Evolutionary conservation across 1,140 invertebrate species (phyloP), one percentile per base, ranked within the genome.

Genomic region (Lordiphosa stackelbergi): DNA sequence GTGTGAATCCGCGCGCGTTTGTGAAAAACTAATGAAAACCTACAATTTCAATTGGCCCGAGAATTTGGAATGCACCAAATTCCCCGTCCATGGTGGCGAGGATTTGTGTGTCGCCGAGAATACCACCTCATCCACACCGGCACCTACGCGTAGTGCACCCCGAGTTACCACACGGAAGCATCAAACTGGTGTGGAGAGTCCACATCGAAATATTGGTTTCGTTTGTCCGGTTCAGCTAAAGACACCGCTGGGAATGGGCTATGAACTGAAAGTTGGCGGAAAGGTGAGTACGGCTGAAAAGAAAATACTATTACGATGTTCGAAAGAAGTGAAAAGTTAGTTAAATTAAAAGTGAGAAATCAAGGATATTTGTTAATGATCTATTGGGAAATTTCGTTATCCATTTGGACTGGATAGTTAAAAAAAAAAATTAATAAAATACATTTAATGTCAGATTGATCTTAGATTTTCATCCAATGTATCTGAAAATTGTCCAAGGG

Each of bases 21-120:
- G 98, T 88, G 97, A 98, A 85, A 89, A 89, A 4, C 89, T 98
- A 4, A 98, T 99, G 96, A 93, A 92, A 56, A 93, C 93, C 52
- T 99, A 98, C 89, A 96, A 96, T 7, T 97, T 96, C 77, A 89
- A 91, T 19, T 99, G 98, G 98, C 98, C 98, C 0, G 94, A 96
- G 56, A 92, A 93, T 85, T 90, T 99, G 16, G 93, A 97, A 62
- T 99, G 98, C 87, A 91, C 93, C 16, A 94, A 94, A 78, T 97
- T 98, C 83, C 98, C 98, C 0, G 92, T 93, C 16, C 90, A 91
- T 16, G 90, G 90, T 24, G 89, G 83, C 7, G 88, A 91, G 41
- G 90, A 92, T 11, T 89, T 98, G 34, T 99, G 97, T 88, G 95
- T 98, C 4, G 95, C 95, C 1, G 93, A 96, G 75, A 96, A 96